Evolutionary conservation across 2,113 vertebrate genomes (phyloP).

Genomic region (mouse (Mus musculus)): DNA sequence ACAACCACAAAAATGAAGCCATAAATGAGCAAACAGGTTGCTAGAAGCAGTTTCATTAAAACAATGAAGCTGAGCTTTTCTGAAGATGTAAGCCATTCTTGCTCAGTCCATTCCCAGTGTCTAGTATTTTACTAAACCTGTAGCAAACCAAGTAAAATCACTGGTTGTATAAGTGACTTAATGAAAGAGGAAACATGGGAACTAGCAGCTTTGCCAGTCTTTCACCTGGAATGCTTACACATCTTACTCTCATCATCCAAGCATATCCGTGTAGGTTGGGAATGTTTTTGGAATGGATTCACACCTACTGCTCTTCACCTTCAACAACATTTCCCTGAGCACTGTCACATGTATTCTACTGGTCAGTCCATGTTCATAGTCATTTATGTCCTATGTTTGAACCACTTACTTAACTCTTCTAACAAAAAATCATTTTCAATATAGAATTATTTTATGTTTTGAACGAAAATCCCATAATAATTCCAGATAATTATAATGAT

Average conservation of each 20-base stretch:
- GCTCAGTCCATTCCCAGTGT: not conserved
- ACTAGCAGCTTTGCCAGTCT: not conserved
- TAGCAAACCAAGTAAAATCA: not conserved
- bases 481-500: not conserved
- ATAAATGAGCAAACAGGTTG: not conserved
- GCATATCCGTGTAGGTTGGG: no score
- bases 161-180: not conserved
- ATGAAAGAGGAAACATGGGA: not conserved
- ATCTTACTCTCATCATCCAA: not conserved
- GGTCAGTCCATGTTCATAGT: not conserved
- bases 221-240: accelerated
- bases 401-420: not conserved
- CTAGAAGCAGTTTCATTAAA: not conserved
- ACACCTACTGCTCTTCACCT: not conserved
- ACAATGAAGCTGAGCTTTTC: not conserved
- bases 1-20: not conserved
- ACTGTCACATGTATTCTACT: not conserved
- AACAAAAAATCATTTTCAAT: not conserved
- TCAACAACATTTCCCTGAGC: not conserved
- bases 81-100: not conserved
- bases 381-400: not conserved
- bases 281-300: not conserved
- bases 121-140: not conserved
- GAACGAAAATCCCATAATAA: conserved; percentile 9
- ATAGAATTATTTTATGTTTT: not conserved